Evolutionary conservation across 2,888 invertebrate genomes (phyloP), one percentile per base, ranked within the genome.

Genomic region (Euclidia mi): DNA sequence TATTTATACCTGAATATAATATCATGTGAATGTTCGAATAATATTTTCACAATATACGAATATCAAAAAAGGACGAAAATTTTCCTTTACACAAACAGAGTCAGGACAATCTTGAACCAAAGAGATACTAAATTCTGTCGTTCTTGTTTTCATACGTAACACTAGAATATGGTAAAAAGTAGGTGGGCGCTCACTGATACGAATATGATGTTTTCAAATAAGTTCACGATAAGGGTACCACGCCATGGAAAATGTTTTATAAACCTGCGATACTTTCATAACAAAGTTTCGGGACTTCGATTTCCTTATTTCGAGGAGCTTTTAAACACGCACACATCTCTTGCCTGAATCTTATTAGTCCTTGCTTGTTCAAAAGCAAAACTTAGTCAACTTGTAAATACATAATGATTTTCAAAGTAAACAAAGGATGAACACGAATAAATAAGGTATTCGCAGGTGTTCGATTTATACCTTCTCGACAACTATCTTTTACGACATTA

Each of bases 251-350:
- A 73, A 71, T 68, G 46, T 61, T 71, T 71, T 68, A 73, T 67
- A 65, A 60, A 58, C 53, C 62, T 42, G 55, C 38, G 60, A 74
- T 68, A 73, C 71, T 74, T 60, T 48, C 40, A 17, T 46, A 65
- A 65, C 65, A 63, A 73, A 73, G 48, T 73, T 68, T 65, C 6
- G 48, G 29, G 55, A 59, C 53, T 68, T 74, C 56, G 63, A 71
- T 74, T 68, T 61, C 62, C 75, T 68, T 61, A 71, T 57, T 70
- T 58, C n/a, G n/a, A n/a, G n/a, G n/a, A n/a, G n/a, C n/a, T n/a
- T n/a, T n/a, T n/a, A n/a, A n/a, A n/a, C n/a, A n/a, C 47, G 47
- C 44, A 63, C 53, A 63, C 55, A 65, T 7, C 56, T 62, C 48
- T 49, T 55, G 15, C 17, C 46, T 42, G 55, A 64, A 62, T 67